Base-by-base conservation (phyloP, 2,888 invertebrate genomes). In the Dysmachus trigonus region DNA sequence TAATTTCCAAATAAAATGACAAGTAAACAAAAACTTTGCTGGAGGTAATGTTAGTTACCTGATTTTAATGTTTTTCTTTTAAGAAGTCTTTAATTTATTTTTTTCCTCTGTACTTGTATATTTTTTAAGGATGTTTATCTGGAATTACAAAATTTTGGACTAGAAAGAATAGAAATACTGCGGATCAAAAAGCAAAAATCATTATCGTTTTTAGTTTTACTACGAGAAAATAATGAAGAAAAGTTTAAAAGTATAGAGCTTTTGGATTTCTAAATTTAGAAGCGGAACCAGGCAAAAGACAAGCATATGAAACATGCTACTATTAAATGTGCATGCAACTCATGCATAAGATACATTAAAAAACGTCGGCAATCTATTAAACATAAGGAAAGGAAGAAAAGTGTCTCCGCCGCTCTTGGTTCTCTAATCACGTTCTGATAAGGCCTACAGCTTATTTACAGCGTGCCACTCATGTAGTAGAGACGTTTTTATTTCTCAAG, bases 391-490 rank as follows among this genome's bases (percentile, higher is more conserved):
- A 62, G 62, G 62, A 62, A 62, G 62, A 62, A 62, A 62, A 62
- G 62, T 62, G 62, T 62, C 62, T 62, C 62, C 62, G 22, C 10
- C 33, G 27, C 15, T 33, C 13, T 73, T 31, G n/a, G 35, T 33
- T 73, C 35, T 73, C 73, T n/a, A 73, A 73, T 73, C 73, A 73
- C 73, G 73, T 73, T 73, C 73, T 35, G 35, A 33, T 73, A 73
- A 73, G 35, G 31, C n/a, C 31, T n/a, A 18, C 35, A n/a, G 73
- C 38, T 41, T 76, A 35, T 76, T 76, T 76, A 76, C 27, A n/a
- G 35, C 76, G 76, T 41, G n/a, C 41, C 33, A 35, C 33, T 76
- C 76, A 10, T n/a, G n/a, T n/a, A n/a, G n/a, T 18, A 15, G 76
- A 35, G 76, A 38, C 73, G 73, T 18, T 73, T 73, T 35, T 76